Conservation (phyloP, 2,113 vertebrate genomes). For the Sinocyclocheilus grahami region DNA sequence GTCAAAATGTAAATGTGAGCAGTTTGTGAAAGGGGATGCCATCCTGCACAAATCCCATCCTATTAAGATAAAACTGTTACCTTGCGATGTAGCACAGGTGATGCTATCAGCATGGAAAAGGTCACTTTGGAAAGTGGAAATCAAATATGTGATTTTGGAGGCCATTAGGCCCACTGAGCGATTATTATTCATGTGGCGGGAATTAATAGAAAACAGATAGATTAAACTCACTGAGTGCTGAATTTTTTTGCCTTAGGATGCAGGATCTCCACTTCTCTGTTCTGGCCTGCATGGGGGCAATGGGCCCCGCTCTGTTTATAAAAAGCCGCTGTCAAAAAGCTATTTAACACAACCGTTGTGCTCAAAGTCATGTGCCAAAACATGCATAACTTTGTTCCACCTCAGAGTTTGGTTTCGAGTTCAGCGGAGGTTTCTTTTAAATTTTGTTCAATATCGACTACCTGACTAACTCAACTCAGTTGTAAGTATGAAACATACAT, state of each 20-base stretch:
- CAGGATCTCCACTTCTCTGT: slow-evolving; percentile 65
- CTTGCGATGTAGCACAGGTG: slow-evolving; percentile 73
- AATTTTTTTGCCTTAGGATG: slow-evolving; percentile 70
- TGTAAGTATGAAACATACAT: neutral
- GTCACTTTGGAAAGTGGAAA: slow-evolving; percentile 77
- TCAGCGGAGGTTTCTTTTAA: neutral
- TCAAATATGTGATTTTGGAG: slow-evolving; percentile 74
- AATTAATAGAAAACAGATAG: slow-evolving; percentile 75
- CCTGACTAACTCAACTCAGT: neutral
- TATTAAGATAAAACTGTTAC: slow-evolving; percentile 60
- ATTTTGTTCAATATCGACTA: too few species aligned
- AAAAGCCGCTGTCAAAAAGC: slow-evolving; percentile 62
- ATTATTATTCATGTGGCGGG: slow-evolving; percentile 78
- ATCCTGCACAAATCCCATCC: slow-evolving; percentile 34
- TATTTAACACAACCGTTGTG: slow-evolving; percentile 28
- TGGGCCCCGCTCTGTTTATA: slow-evolving; percentile 58
- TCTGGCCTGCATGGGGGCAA: slow-evolving; percentile 55
- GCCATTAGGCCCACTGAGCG: slow-evolving; percentile 71
- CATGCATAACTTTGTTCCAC: neutral
- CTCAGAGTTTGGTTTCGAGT: neutral
- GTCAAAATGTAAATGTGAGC: slow-evolving; percentile 53
- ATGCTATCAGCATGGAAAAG: slow-evolving; percentile 74
- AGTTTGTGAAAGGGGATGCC: slow-evolving; percentile 31
- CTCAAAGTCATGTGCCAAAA: neutral
- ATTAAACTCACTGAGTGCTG: slow-evolving; percentile 75